Evolutionary conservation across 1,140 invertebrate genomes (phyloP), one percentile per base, ranked within the genome.

Genomic region (Drosophila parvula): DNA sequence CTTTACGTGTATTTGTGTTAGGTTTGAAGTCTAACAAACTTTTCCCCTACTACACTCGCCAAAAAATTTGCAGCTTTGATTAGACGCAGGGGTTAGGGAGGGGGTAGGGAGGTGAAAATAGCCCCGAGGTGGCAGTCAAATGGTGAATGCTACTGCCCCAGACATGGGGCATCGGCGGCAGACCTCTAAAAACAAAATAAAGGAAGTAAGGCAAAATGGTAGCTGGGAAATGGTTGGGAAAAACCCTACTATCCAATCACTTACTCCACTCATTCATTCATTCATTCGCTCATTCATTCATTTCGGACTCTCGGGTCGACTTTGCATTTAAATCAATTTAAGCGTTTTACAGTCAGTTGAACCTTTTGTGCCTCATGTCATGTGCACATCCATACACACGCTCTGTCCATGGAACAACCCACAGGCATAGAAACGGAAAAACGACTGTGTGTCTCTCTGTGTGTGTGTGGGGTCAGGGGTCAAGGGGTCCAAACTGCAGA

Each of bases 301-400:
- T 65, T 75, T 74, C 57, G 65, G 63, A 70, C 50, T 75, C 75
- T 88, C 80, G 69, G 83, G 83, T 73, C 61, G 62, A 75, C 83
- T 82, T 78, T 88, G 80, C 79, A 88, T 89, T 88, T 88, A 89
- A 89, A 88, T 88, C 83, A 89, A 86, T 88, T 88, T 88, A 89
- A 89, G 84, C 83, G 78, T 89, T 77, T 86, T 83, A 83, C 83
- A 88, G 83, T 88, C 83, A 88, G 83, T 88, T 88, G 83, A 88
- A 83, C 79, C 79, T 83, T 88, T 88, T 88, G 79, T 80, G 64
- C 81, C 62, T 60, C 77, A 74, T 77, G 58, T 82, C 83, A 78
- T 48, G 60, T 65, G 59, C 67, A 79, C 69, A 62, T 56, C 57
- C 32, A 48, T 63, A 57, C 55, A 60, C 58, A 56, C 74, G 34